Percentiles rank a stretch among this genome's conserved stretches.
Evolutionary conservation across 2,888 invertebrate genomes (phyloP).

Genomic region (Drosophila ustulata): DNA sequence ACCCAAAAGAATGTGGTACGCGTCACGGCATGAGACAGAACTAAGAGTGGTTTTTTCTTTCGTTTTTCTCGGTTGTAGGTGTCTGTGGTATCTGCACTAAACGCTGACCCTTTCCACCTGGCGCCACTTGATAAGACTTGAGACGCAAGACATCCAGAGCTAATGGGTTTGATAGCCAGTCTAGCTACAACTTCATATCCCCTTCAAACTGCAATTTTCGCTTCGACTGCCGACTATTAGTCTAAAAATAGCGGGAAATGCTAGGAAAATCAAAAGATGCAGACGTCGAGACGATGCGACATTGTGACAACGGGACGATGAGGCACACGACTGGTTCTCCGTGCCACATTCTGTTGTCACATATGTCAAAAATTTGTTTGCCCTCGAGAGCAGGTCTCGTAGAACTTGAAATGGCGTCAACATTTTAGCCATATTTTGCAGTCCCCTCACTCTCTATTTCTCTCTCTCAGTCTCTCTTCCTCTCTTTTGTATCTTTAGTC

Average conservation of each 20-base stretch:
- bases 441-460: background rate
- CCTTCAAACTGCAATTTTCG: conserved; percentile 62
- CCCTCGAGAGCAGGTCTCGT: conserved; percentile 6
- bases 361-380: conserved; percentile 51
- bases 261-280: conserved; percentile 56
- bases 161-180: conserved; percentile 56
- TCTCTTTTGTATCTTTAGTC: background rate
- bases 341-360: conserved; percentile 51
- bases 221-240: conserved; percentile 39
- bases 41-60: background rate
- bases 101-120: conserved; percentile 64
- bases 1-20: conserved; percentile 42
- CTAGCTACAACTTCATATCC: conserved; percentile 63
- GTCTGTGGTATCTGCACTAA: conserved; percentile 33
- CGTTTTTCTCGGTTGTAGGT: conserved; percentile 47
- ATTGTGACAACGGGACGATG: conserved; percentile 27
- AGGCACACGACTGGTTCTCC: conserved; percentile 28
- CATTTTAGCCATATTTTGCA: conserved; percentile 49
- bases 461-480: background rate
- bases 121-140: conserved; percentile 63
- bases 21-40: conserved; percentile 27
- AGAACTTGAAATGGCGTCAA: conserved; percentile 60
- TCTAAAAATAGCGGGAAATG: conserved; percentile 69
- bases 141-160: conserved; percentile 15
- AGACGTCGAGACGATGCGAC: conserved; percentile 32